Evolutionary conservation across 2,113 vertebrate genomes (phyloP).

Genomic region (Struthidea cinerea): DNA sequence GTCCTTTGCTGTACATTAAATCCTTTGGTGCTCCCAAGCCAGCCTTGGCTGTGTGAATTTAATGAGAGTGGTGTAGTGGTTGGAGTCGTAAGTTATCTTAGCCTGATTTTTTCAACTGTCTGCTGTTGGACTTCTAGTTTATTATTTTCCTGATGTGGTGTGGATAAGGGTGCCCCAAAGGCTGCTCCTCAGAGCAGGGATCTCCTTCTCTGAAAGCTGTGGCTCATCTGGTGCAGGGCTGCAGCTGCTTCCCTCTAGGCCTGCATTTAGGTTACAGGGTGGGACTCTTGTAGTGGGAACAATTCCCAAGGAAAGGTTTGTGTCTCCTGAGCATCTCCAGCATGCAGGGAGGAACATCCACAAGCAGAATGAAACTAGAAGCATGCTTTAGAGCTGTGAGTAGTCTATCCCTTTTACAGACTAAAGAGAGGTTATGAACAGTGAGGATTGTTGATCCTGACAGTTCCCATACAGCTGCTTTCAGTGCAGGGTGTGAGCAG

Average conservation of each 20-base stretch:
- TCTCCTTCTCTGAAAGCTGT: not conserved
- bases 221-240: not conserved
- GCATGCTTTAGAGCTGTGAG: not conserved
- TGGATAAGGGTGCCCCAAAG: not conserved
- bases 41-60: slow-evolving; percentile 10
- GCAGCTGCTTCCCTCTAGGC: not conserved
- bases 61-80: not conserved
- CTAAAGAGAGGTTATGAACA: not conserved
- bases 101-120: not conserved
- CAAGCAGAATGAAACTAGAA: not conserved
- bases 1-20: slow-evolving; percentile 19
- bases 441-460: not conserved
- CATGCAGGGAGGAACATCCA: not conserved
- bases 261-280: not conserved
- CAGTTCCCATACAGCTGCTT: not conserved
- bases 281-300: not conserved
- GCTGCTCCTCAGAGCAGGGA: not conserved
- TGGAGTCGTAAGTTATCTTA: not conserved
- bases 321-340: not conserved
- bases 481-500: not conserved
- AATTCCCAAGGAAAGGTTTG: not conserved
- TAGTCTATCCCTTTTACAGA: not conserved
- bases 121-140: not conserved
- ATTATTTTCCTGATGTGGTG: not conserved
- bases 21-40: slow-evolving; percentile 4